Percentiles rank a stretch among this genome's conserved stretches.
Evolutionary conservation across 2,797 vertebrate species (phyloP).

Genomic region (Oreochromis mossambicus): DNA sequence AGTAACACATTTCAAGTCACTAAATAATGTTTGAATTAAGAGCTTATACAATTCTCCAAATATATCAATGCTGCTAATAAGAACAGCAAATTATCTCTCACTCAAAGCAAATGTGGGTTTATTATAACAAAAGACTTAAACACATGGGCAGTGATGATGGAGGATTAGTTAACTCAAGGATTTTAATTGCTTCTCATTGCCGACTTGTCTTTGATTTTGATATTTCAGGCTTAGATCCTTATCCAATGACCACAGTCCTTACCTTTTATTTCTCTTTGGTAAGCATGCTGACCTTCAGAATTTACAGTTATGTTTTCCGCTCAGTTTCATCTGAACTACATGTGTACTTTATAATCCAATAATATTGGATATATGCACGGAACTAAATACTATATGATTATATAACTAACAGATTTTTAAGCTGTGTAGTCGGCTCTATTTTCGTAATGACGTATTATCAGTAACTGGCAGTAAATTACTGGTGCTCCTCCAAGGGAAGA

Average conservation of each 20-base stretch:
- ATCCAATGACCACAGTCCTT: neutral
- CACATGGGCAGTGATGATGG: neutral
- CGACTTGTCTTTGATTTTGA: neutral
- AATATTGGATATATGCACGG: neutral
- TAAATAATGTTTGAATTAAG: neutral
- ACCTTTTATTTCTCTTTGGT: neutral
- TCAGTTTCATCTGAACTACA: neutral
- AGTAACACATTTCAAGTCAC: neutral
- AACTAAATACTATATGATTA: neutral
- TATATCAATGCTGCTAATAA: neutral
- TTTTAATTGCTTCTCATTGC: constrained; percentile 7
- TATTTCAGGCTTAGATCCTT: neutral
- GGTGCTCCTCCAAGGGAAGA: neutral
- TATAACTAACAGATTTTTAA: neutral
- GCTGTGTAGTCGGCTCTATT: neutral
- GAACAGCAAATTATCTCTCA: constrained; percentile 1
- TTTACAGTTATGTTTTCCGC: neutral
- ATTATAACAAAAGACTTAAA: neutral
- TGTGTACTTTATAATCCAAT: neutral
- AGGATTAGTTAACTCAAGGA: constrained; percentile 14
- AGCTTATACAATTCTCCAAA: neutral
- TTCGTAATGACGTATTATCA: neutral
- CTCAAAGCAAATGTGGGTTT: neutral
- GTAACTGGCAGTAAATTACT: neutral
- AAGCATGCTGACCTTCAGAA: neutral